Base-by-base conservation (phyloP, 2,113 vertebrate species). In the Cryptomyrus ogoouensis region DNA sequence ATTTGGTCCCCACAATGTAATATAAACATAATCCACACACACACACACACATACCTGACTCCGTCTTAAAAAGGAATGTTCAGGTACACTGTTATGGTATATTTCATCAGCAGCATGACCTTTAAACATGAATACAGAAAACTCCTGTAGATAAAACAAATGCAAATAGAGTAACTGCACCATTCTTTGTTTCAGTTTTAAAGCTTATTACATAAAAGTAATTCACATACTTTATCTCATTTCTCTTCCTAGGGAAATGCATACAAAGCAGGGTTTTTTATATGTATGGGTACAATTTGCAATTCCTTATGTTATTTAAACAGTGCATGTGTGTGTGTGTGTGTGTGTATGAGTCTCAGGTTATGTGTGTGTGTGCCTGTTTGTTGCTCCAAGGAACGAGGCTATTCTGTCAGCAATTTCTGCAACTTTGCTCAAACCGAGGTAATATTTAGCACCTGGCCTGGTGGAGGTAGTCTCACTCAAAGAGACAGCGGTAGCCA, bases 401-500 rank as follows among this genome's bases (percentile, higher is more conserved):
- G n/a, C 12, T 52, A 31, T 56, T 87, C 50, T 35, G 49, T 87
- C 85, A 87, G 85, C 85, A 87, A 39, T 53, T 87, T 53, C 27
- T 10, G 50, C 39, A n/a, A 19, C 19, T 42, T 50, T 3, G 4
- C 10, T 27, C 46, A 27, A 10, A 7, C 10, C n/a, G n/a, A 24
- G 84, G 27, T 24, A 31, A 50, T 24, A 24, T 84, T 42, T 47
- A 21, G 12, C 24, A 49, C 10, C n/a, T n/a, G 84, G 13, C 13
- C 5, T 27, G 47, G 47, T 47, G 19, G 10, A 50, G 84, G 46
- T 9, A 31, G 47, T 50, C 24, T 50, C 13, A n/a, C 84, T 50
- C 24, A 21, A 24, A 49, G 44, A 85, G 42, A 27, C 83, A 50
- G 83, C 42, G 8, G 35, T 24, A 83, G 19, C 31, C 35, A 39